Evolutionary conservation across 2,797 vertebrate species (phyloP).

Genomic region (Anolis apletophallus): DNA sequence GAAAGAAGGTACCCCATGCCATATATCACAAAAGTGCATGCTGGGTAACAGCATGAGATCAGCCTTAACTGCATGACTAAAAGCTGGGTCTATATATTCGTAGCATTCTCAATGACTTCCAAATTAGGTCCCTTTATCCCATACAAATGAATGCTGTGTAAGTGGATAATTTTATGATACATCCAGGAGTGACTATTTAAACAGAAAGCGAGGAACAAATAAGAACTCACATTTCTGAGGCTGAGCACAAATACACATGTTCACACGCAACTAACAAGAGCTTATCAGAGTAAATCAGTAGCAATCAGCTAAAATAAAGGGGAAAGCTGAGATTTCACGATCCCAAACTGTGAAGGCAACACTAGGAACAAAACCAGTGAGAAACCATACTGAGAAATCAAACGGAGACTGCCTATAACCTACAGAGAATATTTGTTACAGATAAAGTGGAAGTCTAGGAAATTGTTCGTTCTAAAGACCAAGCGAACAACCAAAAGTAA

Average conservation of each 20-base stretch:
- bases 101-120: conserved; percentile 13
- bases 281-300: conserved; percentile 49
- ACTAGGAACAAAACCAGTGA: conserved; percentile 19
- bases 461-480: conserved; percentile 2
- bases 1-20: not conserved
- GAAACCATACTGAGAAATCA: not conserved
- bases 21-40: not conserved
- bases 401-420: conserved; percentile 8
- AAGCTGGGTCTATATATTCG: not conserved
- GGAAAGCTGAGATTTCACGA: conserved; percentile 29
- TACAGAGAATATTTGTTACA: conserved; percentile 38
- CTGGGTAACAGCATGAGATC: not conserved
- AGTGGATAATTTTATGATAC: not conserved
- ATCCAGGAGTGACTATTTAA: conserved; percentile 11
- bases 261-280: not conserved
- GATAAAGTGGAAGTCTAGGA: conserved; percentile 17
- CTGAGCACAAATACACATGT: not conserved
- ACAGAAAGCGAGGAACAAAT: conserved; percentile 32
- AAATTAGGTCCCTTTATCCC: conserved; percentile 23
- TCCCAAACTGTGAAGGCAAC: conserved; percentile 16
- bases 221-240: conserved; percentile 22
- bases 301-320: conserved; percentile 38
- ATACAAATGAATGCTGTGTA: conserved; percentile 26
- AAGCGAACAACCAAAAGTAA: conserved; percentile 19
- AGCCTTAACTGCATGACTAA: conserved; percentile 34